Percentiles rank a stretch among this genome's conserved stretches.
These are phyloP conservation scores for Periplaneta americana DNA, from an alignment of 1,140 invertebrate genomes.

Conservation along the genomic window DNA sequence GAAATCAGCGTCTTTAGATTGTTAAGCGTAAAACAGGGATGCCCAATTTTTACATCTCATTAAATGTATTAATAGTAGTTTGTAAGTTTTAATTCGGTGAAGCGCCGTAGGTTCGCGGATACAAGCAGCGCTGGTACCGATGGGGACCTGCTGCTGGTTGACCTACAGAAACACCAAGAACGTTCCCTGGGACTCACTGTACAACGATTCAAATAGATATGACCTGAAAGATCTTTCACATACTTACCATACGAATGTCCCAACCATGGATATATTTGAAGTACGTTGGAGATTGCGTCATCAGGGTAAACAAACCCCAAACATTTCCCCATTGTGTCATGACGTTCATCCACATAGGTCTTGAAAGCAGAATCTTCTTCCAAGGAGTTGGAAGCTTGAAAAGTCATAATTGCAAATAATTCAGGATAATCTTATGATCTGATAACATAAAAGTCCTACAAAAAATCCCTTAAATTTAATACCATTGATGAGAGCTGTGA, in stretches of 20 bases:
- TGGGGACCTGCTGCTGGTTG: no score
- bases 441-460: conserved; percentile 19
- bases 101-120: background rate
- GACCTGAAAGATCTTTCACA: background rate
- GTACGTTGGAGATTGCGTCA: conserved; percentile 81
- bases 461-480: no score
- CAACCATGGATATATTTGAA: conserved; percentile 78
- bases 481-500: no score
- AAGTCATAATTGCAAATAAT: conserved; percentile 14
- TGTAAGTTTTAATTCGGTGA: no score
- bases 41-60: background rate
- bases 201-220: background rate
- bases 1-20: no score
- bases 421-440: background rate
- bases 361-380: conserved; percentile 65
- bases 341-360: no score
- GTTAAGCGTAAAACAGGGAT: no score
- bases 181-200: no score
- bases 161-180: no score
- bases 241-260: conserved; percentile 66
- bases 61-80: background rate
- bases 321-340: conserved; percentile 72
- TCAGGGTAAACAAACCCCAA: conserved; percentile 81
- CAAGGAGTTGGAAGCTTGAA: conserved; percentile 61
- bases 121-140: no score